Percentiles rank a stretch among this genome's conserved stretches.
Conservation (phyloP, 2,113 vertebrate genomes). For the Vanacampus margaritifer region DNA sequence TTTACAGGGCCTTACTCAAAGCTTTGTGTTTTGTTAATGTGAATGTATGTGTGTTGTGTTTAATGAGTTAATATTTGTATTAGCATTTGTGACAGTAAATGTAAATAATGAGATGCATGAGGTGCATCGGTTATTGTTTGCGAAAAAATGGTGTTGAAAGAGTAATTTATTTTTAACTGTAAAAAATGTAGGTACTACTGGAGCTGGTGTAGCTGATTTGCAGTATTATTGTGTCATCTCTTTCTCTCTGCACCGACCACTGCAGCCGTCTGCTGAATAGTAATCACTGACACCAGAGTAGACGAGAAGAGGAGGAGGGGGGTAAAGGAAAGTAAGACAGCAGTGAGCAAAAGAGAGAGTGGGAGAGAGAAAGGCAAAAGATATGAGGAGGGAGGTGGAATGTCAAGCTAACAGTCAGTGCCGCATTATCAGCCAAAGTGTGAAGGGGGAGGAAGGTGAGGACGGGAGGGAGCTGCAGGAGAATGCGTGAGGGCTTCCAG, state of each 20-base stretch:
- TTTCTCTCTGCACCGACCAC: conserved; percentile 80
- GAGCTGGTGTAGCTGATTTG: conserved; percentile 78
- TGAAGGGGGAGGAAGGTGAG: conserved; percentile 43
- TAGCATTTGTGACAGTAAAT: too few species aligned
- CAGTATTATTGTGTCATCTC: conserved; percentile 81
- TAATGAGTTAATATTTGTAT: too few species aligned
- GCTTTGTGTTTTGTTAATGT: too few species aligned
- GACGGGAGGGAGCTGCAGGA: conserved; percentile 37
- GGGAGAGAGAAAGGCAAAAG: conserved; percentile 51
- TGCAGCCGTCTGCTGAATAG: conserved; percentile 83
- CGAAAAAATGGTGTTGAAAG: too few species aligned
- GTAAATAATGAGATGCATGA: too few species aligned
- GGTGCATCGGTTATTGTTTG: too few species aligned
- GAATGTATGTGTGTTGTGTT: too few species aligned
- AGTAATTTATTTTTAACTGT: not conserved
- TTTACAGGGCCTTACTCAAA: too few species aligned
- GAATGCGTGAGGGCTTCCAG: conserved; percentile 41
- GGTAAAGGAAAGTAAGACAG: conserved; percentile 17
- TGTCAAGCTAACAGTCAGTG: conserved; percentile 75
- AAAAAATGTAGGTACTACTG: conserved; percentile 4
- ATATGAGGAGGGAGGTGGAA: conserved; percentile 66
- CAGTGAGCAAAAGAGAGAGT: conserved; percentile 56
- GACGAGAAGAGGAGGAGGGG: conserved; percentile 20
- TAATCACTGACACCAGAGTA: conserved; percentile 78
- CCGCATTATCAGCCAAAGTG: conserved; percentile 77